Evolutionary conservation across 2,888 invertebrate species (phyloP), one percentile per base, ranked within the genome.

Genomic region (Scaptodrosophila latifasciaeformis): DNA sequence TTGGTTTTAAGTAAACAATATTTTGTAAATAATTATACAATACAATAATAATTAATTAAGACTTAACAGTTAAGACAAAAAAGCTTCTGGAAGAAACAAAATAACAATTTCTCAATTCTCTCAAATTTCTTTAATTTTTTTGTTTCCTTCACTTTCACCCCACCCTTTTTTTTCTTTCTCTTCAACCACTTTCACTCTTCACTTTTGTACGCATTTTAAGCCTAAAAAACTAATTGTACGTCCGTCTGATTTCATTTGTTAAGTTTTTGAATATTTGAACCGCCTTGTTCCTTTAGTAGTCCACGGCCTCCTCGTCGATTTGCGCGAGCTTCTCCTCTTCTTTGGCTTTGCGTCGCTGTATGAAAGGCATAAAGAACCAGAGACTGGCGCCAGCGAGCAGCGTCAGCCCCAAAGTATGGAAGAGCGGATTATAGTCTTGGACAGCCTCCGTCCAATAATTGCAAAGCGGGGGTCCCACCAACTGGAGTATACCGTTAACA

Each of bases 401-500:
- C 37, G 92, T 89, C 42, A 93, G 85, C 0, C 95, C 95, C 2
- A 95, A 87, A 0, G 91, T 90, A 15, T 91, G 90, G 71, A 95
- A 93, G 37, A 95, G 88, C 0, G 92, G 90, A 59, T 90, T 90
- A 81, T 92, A 94, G 0, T 91, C 90, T 1, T 89, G 82, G 0
- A 91, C 88, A 27, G 88, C 84, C 63, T 92, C 91, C 59, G 88
- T 91, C 89, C 93, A 91, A 2, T 90, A 70, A 0, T 94, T 94
- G 80, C 94, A 94, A n/a, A 95, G 87, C 0, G 95, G 95, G 1
- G 95, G 95, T 1, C 95, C 95, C 1, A 93, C 86, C 37, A 95
- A 83, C 83, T 95, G 95, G 17, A 95, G 84, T 44, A 95, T 89
- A 1, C 95, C 95, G 71, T 95, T 95, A 9, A 95, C 90, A 70